Percentiles rank a stretch among this genome's conserved stretches.
phyloP scores from a whole-genome alignment of 1,140 invertebrate species.

The Tribolium castaneum region DNA sequence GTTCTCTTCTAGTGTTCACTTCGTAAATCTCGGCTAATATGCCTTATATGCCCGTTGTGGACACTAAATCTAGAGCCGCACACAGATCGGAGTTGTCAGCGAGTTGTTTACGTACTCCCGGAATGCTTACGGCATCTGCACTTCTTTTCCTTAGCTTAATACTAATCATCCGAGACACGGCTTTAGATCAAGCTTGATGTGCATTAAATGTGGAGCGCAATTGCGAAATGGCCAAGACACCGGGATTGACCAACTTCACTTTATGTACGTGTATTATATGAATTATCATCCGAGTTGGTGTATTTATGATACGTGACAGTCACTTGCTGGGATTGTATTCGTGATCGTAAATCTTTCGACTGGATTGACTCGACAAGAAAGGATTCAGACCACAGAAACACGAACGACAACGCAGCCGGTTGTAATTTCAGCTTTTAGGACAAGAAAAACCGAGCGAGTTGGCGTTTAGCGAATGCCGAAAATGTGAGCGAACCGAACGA shows the following conservation, averaged over 20 bases:
- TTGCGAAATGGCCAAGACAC: conserved; percentile 12
- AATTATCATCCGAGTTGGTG: conserved; percentile 41
- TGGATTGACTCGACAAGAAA: conserved; percentile 37
- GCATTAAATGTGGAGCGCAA: conserved; percentile 15
- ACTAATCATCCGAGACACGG: conserved; percentile 43
- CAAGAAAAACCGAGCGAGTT: too few species aligned
- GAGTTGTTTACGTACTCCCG: conserved; percentile 40
- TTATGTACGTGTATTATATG: conserved; percentile 28
- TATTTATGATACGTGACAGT: conserved; percentile 44
- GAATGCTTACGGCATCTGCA: conserved; percentile 38
- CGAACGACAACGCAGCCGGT: too few species aligned
- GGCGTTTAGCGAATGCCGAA: too few species aligned
- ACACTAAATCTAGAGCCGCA: conserved; percentile 18
- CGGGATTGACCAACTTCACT: conserved; percentile 39
- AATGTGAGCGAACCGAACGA: too few species aligned
- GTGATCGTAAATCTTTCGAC: conserved; percentile 36
- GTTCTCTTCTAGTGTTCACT: not conserved
- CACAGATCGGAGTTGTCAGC: conserved; percentile 36
- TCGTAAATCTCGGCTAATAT: conserved; percentile 37
- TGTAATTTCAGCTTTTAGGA: too few species aligned
- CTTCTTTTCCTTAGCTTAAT: conserved; percentile 16
- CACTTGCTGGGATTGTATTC: conserved; percentile 41
- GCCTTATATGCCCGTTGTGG: conserved; percentile 29
- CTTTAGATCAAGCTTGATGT: conserved; percentile 36
- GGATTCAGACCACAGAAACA: conserved; percentile 13